Percentiles rank a stretch among this genome's conserved stretches.
Evolutionary conservation across 2,888 invertebrate species (phyloP).

Genomic region (Alviniconcha strummeri): DNA sequence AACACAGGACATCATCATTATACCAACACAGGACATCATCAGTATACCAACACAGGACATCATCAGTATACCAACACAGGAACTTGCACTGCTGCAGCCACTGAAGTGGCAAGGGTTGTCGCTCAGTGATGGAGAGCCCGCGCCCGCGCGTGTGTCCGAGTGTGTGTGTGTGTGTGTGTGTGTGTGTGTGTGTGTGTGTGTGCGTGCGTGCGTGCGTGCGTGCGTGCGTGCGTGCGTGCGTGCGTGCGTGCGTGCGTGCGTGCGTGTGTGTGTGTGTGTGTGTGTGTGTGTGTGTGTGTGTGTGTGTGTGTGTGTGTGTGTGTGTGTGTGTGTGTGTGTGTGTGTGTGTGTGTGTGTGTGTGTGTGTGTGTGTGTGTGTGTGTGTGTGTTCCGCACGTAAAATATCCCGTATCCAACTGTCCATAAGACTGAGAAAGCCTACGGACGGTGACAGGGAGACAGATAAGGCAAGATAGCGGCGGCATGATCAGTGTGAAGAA

Average conservation of each 20-base stretch:
- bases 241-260: background rate
- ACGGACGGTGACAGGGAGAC: too few relatives aligned
- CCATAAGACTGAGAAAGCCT: too few relatives aligned
- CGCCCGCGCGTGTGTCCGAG: background rate
- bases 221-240: background rate
- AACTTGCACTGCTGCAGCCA: too few relatives aligned
- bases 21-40: too few relatives aligned
- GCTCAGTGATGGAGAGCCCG: background rate
- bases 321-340: background rate
- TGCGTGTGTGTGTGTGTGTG: background rate
- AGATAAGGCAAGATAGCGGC: too few relatives aligned
- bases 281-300: background rate
- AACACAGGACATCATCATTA: too few relatives aligned
- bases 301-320: background rate
- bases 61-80: too few relatives aligned
- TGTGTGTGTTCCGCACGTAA: background rate
- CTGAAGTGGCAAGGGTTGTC: too few relatives aligned
- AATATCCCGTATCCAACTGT: background rate
- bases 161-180: background rate
- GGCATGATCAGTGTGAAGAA: too few relatives aligned
- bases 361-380: background rate
- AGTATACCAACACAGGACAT: too few relatives aligned
- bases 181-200: background rate
- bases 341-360: background rate
- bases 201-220: background rate